These are phyloP conservation scores for Zosterops pallidus DNA, from an alignment of 2,113 vertebrate genomes.

Conservation along the genomic window DNA sequence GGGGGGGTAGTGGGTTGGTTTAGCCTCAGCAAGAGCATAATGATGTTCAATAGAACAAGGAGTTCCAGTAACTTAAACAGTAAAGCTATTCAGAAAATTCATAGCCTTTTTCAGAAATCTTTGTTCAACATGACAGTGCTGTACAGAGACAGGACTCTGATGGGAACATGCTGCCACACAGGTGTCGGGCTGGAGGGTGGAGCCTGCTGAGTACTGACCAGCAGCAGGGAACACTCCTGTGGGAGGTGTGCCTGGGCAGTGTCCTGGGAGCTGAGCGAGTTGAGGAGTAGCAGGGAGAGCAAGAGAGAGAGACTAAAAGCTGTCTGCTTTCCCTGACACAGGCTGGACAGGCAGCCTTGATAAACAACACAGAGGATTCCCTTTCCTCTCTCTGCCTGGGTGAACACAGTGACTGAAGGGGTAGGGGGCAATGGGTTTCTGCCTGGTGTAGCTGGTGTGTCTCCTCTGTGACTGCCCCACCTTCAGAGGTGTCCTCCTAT, in stretches of 20 bases:
- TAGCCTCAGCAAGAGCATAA: background rate
- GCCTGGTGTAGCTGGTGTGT: background rate
- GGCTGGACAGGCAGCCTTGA: background rate
- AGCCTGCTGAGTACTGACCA: background rate
- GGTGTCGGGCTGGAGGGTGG: rapidly evolving
- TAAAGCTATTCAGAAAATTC: background rate
- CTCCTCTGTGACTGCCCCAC: background rate
- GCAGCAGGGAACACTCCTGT: background rate
- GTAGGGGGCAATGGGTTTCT: background rate
- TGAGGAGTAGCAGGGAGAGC: no score
- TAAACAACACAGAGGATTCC: background rate
- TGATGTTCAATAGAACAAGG: background rate
- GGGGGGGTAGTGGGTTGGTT: background rate
- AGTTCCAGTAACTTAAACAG: background rate
- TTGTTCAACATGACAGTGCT: background rate
- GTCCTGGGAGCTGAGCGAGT: background rate
- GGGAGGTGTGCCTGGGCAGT: background rate
- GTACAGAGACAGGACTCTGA: rapidly evolving
- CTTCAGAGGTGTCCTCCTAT: background rate
- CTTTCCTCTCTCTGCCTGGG: background rate
- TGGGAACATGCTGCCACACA: background rate
- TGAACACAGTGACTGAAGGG: background rate
- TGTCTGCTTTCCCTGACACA: background rate
- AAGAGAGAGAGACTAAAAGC: background rate
- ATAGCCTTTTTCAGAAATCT: background rate